Base-by-base conservation (phyloP, 2,113 vertebrate genomes). In the Perca fluviatilis region DNA sequence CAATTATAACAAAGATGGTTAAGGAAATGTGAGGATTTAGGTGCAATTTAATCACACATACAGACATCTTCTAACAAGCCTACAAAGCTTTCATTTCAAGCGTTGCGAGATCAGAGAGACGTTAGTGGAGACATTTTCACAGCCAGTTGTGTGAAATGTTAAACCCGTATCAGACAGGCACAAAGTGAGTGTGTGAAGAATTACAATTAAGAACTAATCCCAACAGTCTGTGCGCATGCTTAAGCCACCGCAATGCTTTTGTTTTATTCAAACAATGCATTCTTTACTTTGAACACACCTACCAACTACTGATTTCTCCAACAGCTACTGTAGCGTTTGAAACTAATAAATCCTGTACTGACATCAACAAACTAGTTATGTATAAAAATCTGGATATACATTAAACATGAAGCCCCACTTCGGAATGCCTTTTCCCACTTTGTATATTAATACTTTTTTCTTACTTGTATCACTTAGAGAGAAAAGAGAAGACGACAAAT, bases 81-180 rank as follows among this genome's bases (percentile, higher is more conserved):
- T 2, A 2, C 13, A 36, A 27, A 73, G 14, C 30, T 60, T 51
- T 43, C 12, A n/a, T 54, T 80, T 73, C 27, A 51, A 33, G 36
- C 2, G 6, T 76, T 68, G 4, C 0, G n/a, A 56, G 58, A 79
- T 50, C 58, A 79, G 23, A 67, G 51, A 49, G 54, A 18, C 0
- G 2, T 1, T 40, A 75, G 43, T 54, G 21, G 69, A 72, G 50
- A 67, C 63, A 19, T 74, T 49, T 85, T 36, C 56, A 57, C 50
- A 74, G 51, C 53, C 11, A 14, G 30, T 75, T 56, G 40, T 71
- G 75, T 83, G 82, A 85, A 54, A 77, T 16, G 36, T 60, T 60
- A 68, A 58, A 85, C 56, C 62, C 9, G 27, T 46, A 49, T 67
- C 65, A 74, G 68, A 71, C 12, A 21, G 49, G 66, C 72, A 19